Percentiles rank a stretch among this genome's conserved stretches.
Conservation (phyloP, 1,140 invertebrate genomes). For the Bombus fervidus region DNA sequence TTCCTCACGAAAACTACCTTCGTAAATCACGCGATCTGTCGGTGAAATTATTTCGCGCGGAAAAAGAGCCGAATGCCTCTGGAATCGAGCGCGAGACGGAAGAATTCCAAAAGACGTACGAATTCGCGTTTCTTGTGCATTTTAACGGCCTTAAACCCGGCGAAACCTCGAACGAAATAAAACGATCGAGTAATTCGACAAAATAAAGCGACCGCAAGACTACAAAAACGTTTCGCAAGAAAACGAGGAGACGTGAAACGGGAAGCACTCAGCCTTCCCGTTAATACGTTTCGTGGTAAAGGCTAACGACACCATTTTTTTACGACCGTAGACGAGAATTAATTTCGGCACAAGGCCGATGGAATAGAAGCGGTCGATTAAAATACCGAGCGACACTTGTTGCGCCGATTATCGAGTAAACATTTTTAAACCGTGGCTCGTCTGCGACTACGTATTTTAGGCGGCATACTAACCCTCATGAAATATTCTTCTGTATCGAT, state of each 20-base stretch:
- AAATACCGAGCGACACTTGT: slow-evolving; percentile 44
- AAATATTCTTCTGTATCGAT: not conserved
- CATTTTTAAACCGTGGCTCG: slow-evolving; percentile 9
- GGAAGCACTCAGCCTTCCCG: not conserved
- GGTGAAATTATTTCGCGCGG: slow-evolving; percentile 33
- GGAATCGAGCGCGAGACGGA: not conserved
- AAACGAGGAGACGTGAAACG: not conserved
- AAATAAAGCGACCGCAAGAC: not conserved
- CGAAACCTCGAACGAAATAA: not conserved
- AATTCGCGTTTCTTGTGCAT: not conserved
- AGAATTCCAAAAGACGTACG: not conserved
- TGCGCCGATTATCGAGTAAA: slow-evolving; percentile 23
- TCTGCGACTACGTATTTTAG: not conserved
- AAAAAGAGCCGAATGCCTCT: not conserved
- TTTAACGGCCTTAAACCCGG: not conserved
- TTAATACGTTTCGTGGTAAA: not conserved
- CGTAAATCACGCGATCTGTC: slow-evolving; percentile 48
- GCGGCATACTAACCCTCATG: not conserved
- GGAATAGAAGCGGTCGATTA: slow-evolving; percentile 3
- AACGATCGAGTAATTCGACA: not conserved
- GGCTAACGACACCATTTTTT: not conserved
- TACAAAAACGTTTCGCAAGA: not conserved
- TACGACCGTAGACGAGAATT: not conserved
- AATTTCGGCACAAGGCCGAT: not conserved
- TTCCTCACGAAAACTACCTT: slow-evolving; percentile 23